Percentiles rank a stretch among this genome's conserved stretches.
These are phyloP conservation scores for Athalia cordata DNA, from an alignment of 2,888 invertebrate genomes.

Conservation along the genomic window DNA sequence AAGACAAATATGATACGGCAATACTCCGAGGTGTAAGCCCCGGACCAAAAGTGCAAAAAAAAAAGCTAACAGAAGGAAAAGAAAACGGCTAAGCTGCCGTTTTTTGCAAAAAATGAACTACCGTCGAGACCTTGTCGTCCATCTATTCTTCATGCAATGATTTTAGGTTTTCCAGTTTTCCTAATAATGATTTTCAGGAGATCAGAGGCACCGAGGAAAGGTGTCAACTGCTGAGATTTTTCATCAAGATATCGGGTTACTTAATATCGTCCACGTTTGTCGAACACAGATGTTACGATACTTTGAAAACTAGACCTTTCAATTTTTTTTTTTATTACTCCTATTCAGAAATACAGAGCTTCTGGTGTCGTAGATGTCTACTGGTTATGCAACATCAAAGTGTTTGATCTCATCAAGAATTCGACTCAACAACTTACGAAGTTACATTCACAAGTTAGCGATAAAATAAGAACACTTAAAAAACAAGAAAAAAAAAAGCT, in stretches of 20 bases:
- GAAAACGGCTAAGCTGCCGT: constrained; percentile 12
- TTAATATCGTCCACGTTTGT: neutral
- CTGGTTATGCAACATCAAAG: too few relatives aligned
- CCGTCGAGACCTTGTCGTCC: neutral
- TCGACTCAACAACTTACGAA: too few relatives aligned
- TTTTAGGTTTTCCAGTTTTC: constrained; percentile 14
- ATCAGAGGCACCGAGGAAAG: neutral
- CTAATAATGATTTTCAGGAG: neutral
- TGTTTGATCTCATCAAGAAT: too few relatives aligned
- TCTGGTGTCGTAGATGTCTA: constrained; percentile 6
- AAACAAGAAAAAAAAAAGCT: too few relatives aligned
- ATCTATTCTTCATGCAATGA: constrained; percentile 3
- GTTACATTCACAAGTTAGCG: too few relatives aligned
- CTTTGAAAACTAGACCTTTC: neutral
- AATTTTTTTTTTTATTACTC: neutral
- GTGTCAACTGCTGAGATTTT: neutral
- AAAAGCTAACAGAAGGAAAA: neutral
- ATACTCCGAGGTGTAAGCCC: constrained; percentile 37
- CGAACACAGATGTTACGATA: neutral
- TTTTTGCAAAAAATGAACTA: constrained; percentile 24
- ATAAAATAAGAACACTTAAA: too few relatives aligned
- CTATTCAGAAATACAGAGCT: neutral
- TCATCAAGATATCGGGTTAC: constrained; percentile 39
- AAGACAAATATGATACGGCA: constrained; percentile 44
- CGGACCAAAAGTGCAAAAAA: constrained; percentile 26